Base-by-base conservation (phyloP, 1,140 invertebrate species). In the Apis cerana region DNA sequence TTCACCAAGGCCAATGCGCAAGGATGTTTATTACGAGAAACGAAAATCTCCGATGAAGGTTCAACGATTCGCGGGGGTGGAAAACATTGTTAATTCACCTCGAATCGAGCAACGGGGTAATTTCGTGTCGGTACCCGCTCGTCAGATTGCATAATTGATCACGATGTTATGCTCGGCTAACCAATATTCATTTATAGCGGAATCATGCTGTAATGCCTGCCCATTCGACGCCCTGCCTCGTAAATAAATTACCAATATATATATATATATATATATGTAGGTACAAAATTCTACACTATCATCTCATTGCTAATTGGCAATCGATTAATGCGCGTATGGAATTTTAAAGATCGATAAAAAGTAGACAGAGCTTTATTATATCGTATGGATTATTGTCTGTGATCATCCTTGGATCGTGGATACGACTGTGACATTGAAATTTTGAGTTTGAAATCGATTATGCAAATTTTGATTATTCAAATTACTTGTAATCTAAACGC, bases 101-200 rank as follows among this genome's bases (percentile, higher is more conserved):
- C 19, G 23, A 15, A 62, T 27, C 43, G 58, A 7, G 43, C 19
- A 43, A 19, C 50, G 56, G n/a, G 68, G 69, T 64, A 72, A 80
- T 80, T 80, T 75, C 33, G 68, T 19, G 21, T 80, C 59, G 59
- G 17, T 23, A 19, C 33, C 27, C 10, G 69, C 50, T 80, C 59
- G 78, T 80, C 78, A 80, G 78, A 80, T 80, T 80, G 58, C 59
- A 59, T 80, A 80, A 80, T 80, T 80, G 69, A 72, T 80, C 78
- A 69, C 59, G 58, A 64, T 80, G 58, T 80, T 80, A 80, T 72
- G 68, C 69, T 48, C 78, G 69, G 43, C 23, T 72, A 43, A 54
- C 58, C 54, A 27, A 59, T 80, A 52, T 72, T 71, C 58, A 64
- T 80, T 80, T 80, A 52, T 74, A 80, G 56, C 69, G 69, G 69